Conservation (phyloP, 2,888 invertebrate species). For the Mystacides longicornis region DNA sequence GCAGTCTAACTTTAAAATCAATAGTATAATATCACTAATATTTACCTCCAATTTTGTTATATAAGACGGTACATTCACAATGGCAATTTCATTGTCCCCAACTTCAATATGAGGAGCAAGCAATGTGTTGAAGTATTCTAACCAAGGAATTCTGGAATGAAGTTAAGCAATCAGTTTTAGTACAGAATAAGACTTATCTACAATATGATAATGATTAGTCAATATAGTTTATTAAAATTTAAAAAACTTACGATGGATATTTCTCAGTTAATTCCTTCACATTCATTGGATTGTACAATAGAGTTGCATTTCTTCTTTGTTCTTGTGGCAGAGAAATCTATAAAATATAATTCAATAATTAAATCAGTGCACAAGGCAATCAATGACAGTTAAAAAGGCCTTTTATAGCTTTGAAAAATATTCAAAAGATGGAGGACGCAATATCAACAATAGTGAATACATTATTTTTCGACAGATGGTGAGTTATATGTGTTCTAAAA, state of each 20-base stretch:
- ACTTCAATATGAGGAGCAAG: conserved; percentile 59
- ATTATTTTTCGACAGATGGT: no score
- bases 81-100: conserved; percentile 63
- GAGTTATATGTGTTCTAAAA: no score
- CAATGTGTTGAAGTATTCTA: conserved; percentile 75
- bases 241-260: conserved; percentile 50
- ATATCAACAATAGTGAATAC: no score
- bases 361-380: no score
- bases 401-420: no score
- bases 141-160: conserved; percentile 59
- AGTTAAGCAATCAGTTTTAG: not conserved
- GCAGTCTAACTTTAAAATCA: not conserved
- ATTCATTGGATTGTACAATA: conserved; percentile 87
- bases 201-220: not conserved
- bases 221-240: not conserved
- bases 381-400: no score
- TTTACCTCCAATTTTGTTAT: conserved; percentile 60
- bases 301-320: conserved; percentile 82
- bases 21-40: conserved; percentile 1
- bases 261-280: conserved; percentile 66
- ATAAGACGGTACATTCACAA: conserved; percentile 80
- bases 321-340: conserved; percentile 83
- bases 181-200: not conserved
- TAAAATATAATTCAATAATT: conserved; percentile 27
- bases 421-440: no score